Evolutionary conservation across 2,888 invertebrate species (phyloP).

Genomic region (Eugnorisma glareosa): DNA sequence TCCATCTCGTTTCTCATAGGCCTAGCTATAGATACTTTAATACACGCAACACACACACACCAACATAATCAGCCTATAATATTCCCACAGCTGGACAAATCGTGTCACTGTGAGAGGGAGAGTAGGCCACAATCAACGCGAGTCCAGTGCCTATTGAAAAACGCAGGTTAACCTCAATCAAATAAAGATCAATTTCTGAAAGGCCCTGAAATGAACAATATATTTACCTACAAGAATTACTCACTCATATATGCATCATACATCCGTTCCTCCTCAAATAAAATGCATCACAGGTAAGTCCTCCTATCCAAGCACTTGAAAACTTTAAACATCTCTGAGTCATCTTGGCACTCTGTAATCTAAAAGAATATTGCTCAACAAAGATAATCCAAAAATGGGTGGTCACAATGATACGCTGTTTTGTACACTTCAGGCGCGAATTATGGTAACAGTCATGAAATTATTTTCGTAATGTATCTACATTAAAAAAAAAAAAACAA

Average conservation of each 20-base stretch:
- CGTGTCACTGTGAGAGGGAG: background rate
- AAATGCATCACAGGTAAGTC: slow-evolving; percentile 1
- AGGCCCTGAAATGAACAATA: background rate
- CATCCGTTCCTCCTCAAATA: background rate
- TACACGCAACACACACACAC: background rate
- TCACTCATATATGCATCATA: slow-evolving; percentile 1
- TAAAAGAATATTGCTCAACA: slow-evolving; percentile 25
- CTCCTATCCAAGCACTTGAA: slow-evolving; percentile 29
- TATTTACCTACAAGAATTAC: background rate
- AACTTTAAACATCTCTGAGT: slow-evolving; percentile 21
- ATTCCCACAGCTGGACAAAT: background rate
- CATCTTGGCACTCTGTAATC: slow-evolving; percentile 26
- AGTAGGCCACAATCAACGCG: background rate
- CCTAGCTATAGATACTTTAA: background rate
- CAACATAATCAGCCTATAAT: background rate
- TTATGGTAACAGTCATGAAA: slow-evolving; percentile 1
- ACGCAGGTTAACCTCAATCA: background rate
- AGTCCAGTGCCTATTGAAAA: background rate
- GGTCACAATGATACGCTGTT: slow-evolving; percentile 7
- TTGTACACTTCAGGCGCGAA: slow-evolving; percentile 39
- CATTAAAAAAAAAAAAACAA: too few relatives aligned
- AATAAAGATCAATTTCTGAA: background rate
- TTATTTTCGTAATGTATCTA: background rate
- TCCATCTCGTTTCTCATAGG: background rate
- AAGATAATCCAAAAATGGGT: slow-evolving; percentile 28